A percentile compares a stretch with the other conserved stretches of the same genome.
phyloP scores from a whole-genome alignment of 2,888 invertebrate species.

The Pammene aurita region DNA sequence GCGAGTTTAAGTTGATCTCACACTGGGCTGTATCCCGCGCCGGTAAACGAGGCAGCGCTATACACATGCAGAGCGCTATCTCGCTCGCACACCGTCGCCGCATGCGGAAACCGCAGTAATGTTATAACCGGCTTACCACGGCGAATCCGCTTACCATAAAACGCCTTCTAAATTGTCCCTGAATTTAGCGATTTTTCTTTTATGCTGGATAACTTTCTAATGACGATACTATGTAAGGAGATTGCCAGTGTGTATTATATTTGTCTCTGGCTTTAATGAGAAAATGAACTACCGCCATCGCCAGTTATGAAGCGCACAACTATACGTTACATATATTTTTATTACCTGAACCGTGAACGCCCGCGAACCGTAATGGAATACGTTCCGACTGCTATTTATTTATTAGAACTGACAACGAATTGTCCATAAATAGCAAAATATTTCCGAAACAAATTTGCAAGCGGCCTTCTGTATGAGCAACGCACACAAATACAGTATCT shows the following conservation, averaged over 20 bases:
- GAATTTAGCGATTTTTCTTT: no score
- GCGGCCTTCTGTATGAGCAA: conserved; percentile 49
- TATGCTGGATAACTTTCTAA: neutral
- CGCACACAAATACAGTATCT: conserved; percentile 53
- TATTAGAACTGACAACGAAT: conserved; percentile 67
- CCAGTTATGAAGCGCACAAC: conserved; percentile 60
- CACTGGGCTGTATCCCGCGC: no score
- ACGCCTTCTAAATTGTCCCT: no score
- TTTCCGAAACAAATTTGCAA: conserved; percentile 61
- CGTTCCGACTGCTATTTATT: conserved; percentile 59
- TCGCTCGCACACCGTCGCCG: no score
- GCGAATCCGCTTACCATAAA: no score
- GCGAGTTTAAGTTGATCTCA: no score
- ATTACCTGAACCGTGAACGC: conserved; percentile 59
- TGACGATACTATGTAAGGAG: neutral
- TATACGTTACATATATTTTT: conserved; percentile 63
- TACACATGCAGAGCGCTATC: no score
- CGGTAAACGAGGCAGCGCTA: no score
- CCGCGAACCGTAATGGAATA: conserved; percentile 49
- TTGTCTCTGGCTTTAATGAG: conserved; percentile 57
- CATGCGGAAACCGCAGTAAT: no score
- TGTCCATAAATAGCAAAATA: conserved; percentile 63
- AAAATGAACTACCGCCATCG: conserved; percentile 66
- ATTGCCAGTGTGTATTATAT: neutral
- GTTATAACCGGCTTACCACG: no score